These are phyloP conservation scores for Halcyon senegalensis DNA, from an alignment of 2,113 vertebrate genomes.

Conservation along the genomic window DNA sequence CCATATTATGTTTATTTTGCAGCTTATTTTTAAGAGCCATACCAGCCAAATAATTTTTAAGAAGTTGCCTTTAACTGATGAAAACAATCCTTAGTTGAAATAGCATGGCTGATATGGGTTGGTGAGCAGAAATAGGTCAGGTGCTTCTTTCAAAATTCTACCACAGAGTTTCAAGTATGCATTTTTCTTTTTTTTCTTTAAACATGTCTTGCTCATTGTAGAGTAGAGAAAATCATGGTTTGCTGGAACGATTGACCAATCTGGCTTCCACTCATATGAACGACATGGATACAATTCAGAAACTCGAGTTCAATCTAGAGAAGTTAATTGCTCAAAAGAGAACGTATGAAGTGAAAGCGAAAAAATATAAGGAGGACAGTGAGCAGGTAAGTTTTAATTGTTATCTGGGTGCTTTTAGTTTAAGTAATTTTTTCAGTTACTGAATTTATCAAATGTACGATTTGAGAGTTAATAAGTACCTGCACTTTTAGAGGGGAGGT, in stretches of 20 bases:
- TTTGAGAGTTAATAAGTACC: background rate
- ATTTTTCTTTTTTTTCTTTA: background rate
- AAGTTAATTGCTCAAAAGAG: conserved; percentile 77
- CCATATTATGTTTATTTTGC: background rate
- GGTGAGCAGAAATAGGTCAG: background rate
- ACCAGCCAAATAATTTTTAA: background rate
- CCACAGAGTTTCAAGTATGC: background rate
- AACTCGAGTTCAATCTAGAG: conserved; percentile 84
- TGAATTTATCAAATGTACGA: background rate
- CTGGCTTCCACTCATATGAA: conserved; percentile 79
- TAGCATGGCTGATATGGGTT: background rate
- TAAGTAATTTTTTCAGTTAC: background rate
- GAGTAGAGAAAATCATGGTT: conserved; percentile 89
- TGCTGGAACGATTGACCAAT: conserved; percentile 88
- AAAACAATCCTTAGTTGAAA: background rate
- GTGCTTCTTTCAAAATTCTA: background rate
- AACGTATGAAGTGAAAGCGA: conserved; percentile 79
- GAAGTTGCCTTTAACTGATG: background rate
- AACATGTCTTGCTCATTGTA: conserved; percentile 41
- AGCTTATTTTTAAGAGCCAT: background rate
- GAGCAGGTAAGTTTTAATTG: conserved; percentile 77
- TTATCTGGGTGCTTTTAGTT: background rate
- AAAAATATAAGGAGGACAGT: conserved; percentile 76
- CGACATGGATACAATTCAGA: conserved; percentile 83
- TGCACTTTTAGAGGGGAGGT: background rate